Conservation (phyloP, 2,797 vertebrate species). For the Erpetoichthys calabaricus region DNA sequence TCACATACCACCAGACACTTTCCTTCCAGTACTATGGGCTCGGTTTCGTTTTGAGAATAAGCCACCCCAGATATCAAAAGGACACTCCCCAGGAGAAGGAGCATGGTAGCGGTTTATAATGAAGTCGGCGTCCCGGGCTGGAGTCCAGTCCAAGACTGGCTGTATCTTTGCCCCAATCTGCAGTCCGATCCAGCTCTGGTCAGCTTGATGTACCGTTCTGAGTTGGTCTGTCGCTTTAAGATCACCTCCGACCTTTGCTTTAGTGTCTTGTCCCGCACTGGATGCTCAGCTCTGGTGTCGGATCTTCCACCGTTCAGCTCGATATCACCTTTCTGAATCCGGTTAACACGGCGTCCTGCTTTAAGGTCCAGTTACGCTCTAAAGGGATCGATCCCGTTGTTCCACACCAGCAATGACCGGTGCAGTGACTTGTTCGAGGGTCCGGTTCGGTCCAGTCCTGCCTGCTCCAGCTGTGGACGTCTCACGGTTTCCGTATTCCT, state of each 20-base stretch:
- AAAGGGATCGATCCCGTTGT: too few species aligned
- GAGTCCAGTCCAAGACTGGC: constrained; percentile 16
- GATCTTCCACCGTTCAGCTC: too few species aligned
- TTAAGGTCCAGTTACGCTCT: too few species aligned
- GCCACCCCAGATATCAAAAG: constrained; percentile 60
- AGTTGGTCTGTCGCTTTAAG: too few species aligned
- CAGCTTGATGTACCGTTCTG: too few species aligned
- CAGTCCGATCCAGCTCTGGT: too few species aligned
- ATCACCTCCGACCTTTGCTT: too few species aligned
- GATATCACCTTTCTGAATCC: too few species aligned
- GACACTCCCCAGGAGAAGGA: constrained; percentile 63
- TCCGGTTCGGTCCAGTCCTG: constrained; percentile 8
- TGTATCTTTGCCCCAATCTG: constrained; percentile 14
- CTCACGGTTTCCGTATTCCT: not conserved
- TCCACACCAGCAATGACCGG: too few species aligned
- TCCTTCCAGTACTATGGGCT: constrained; percentile 87
- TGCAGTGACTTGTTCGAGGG: constrained; percentile 9
- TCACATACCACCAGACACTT: constrained; percentile 95
- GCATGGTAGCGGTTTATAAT: constrained; percentile 41
- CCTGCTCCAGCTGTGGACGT: constrained; percentile 6
- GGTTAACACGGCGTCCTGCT: too few species aligned
- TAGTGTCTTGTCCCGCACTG: too few species aligned
- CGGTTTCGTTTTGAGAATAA: constrained; percentile 83
- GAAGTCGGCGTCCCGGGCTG: constrained; percentile 18
- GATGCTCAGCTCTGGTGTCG: too few species aligned